Conservation (phyloP, 2,888 invertebrate species). For the Cremastinae sp. region DNA sequence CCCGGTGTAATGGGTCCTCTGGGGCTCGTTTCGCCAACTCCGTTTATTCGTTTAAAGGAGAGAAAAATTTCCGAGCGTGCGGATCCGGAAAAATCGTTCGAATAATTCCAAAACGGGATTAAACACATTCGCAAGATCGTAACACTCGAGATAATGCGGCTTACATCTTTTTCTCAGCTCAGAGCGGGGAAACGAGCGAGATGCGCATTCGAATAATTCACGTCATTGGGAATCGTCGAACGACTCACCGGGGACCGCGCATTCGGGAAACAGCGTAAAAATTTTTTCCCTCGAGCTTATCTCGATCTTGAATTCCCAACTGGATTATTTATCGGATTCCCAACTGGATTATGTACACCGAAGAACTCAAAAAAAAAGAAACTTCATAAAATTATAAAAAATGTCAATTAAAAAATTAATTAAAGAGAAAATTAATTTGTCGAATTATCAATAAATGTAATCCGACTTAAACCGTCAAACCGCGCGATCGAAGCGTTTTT, state of each 20-base stretch:
- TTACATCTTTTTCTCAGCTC: slow-evolving; percentile 37
- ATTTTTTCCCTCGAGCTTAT: slow-evolving; percentile 24
- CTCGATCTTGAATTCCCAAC: slow-evolving; percentile 16
- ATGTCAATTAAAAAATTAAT: background rate
- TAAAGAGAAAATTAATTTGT: slow-evolving; percentile 2
- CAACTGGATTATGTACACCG: too few relatives aligned
- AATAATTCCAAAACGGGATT: slow-evolving; percentile 47
- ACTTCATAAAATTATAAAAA: background rate
- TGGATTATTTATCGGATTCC: slow-evolving; percentile 24
- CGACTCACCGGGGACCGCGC: slow-evolving; percentile 42
- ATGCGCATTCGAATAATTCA: slow-evolving; percentile 27
- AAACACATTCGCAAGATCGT: slow-evolving; percentile 45
- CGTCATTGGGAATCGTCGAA: slow-evolving; percentile 8
- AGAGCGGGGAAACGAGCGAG: background rate
- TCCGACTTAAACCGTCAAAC: too few relatives aligned
- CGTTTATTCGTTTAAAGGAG: slow-evolving; percentile 6
- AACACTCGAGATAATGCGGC: slow-evolving; percentile 34
- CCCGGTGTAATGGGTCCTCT: slow-evolving; percentile 53
- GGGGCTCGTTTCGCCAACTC: slow-evolving; percentile 45
- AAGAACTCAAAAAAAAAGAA: too few relatives aligned
- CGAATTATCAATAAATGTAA: background rate
- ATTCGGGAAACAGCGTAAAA: slow-evolving; percentile 32
- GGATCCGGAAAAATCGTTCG: slow-evolving; percentile 40
- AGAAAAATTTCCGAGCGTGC: slow-evolving; percentile 37
- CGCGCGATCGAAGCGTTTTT: slow-evolving; percentile 37